Evolutionary conservation across 1,140 invertebrate genomes (phyloP), one percentile per base, ranked within the genome.

Genomic region (Drosophila leontia): DNA sequence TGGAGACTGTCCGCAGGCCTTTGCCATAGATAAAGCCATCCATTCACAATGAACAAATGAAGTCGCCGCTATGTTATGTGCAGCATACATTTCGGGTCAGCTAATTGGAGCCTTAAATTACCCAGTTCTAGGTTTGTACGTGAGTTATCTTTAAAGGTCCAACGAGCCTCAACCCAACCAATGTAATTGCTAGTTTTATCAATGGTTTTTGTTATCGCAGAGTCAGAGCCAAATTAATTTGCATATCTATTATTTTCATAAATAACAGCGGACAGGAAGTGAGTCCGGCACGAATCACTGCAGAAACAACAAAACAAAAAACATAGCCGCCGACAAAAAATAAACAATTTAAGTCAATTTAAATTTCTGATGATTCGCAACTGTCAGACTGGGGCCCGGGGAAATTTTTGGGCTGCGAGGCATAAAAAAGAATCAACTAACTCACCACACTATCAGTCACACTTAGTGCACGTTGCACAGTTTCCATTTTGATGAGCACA

Each of bases 331-430:
- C 74, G 23, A 51, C 57, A 71, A 77, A 83, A 83, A 88, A 90
- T 78, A 81, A 88, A 88, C 85, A 88, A 88, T 90, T 88, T 90
- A 85, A 88, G 85, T 88, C 85, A 90, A 90, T 88, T 88, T 88
- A 90, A 88, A 88, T 88, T 88, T 90, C 75, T 79, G 85, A 90
- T 88, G 85, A 88, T 88, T 88, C 90, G 85, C 85, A 88, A 90
- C 85, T 88, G 84, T 85, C 84, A 90, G 76, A 39, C 69, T 47
- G 64, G 80, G 64, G 68, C 64, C 77, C 53, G 55, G 55, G 35
- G 68, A 51, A 55, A 47, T 42, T 42, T 58, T 44, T 45, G 57
- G 69, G 37, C 62, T 63, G 62, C 62, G 17, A 74, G 65, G 58
- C 70, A 80, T 63, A 83, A 88, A 88, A 87, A 87, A 90, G 75